These are phyloP conservation scores for Epinephelus malabaricus DNA, from an alignment of 2,797 vertebrate genomes.

Conservation along the genomic window DNA sequence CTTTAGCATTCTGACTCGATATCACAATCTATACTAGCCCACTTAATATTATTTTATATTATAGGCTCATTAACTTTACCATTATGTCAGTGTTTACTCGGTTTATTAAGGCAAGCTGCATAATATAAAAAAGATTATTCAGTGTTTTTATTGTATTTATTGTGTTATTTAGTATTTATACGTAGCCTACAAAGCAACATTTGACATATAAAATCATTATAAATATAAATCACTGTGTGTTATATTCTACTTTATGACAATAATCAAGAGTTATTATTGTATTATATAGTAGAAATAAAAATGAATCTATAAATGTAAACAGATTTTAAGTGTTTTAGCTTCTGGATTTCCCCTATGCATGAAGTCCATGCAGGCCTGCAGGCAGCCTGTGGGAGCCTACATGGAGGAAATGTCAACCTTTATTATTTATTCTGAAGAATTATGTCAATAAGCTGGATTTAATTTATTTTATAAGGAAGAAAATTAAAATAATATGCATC, in stretches of 20 bases:
- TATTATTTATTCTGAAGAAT: not conserved
- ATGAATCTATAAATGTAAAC: not conserved
- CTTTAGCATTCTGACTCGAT: not conserved
- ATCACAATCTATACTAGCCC: not conserved
- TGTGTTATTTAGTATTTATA: not conserved
- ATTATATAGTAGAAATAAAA: not conserved
- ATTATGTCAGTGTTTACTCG: not conserved
- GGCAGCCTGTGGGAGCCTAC: not conserved
- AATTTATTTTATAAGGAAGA: not conserved
- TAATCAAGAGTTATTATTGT: not conserved
- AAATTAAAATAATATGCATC: not conserved
- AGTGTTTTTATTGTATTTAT: not conserved
- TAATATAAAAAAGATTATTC: not conserved
- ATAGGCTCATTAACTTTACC: not conserved
- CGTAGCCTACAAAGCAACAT: not conserved
- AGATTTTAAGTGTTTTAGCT: not conserved
- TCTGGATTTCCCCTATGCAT: not conserved
- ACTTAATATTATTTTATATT: not conserved
- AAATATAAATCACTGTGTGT: not conserved
- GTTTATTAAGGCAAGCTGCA: not conserved
- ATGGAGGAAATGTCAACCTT: not conserved
- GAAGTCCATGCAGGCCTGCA: constrained; percentile 34
- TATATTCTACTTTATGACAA: not conserved
- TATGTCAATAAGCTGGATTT: not conserved
- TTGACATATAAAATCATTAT: not conserved